Conservation (phyloP, 2,888 invertebrate genomes). For the Campoplex nolae region DNA sequence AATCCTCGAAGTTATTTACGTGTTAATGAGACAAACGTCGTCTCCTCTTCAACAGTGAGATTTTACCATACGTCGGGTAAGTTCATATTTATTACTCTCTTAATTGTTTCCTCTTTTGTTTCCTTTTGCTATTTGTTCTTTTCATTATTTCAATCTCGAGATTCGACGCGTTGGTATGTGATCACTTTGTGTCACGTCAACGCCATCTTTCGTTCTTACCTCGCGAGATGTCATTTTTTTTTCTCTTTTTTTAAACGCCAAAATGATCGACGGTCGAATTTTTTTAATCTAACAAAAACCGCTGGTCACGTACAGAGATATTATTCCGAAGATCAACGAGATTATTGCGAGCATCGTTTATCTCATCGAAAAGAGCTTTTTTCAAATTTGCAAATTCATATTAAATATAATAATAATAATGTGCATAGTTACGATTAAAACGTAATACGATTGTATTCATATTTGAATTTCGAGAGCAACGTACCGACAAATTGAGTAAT, state of each 20-base stretch:
- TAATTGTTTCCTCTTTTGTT: background rate
- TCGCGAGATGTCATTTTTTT: constrained; percentile 4
- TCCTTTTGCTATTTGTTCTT: background rate
- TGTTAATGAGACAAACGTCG: constrained; percentile 32
- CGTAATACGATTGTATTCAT: background rate
- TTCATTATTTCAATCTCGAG: background rate
- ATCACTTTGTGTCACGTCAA: constrained; percentile 7
- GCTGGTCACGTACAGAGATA: background rate
- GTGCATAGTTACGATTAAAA: background rate
- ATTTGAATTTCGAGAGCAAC: background rate
- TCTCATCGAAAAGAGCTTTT: background rate
- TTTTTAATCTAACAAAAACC: background rate
- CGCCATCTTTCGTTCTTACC: constrained; percentile 16
- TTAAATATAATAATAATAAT: background rate
- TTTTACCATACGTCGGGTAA: constrained; percentile 49
- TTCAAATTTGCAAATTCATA: background rate
- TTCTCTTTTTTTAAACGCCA: background rate
- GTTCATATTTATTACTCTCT: background rate
- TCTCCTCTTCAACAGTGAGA: constrained; percentile 13
- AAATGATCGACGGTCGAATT: background rate
- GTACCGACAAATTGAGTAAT: background rate
- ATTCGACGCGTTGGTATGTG: constrained; percentile 4
- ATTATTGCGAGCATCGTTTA: background rate
- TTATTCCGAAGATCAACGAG: background rate
- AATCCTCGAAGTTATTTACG: constrained; percentile 4